Conservation (phyloP, 2,888 invertebrate species). For the Aplocera efformata region DNA sequence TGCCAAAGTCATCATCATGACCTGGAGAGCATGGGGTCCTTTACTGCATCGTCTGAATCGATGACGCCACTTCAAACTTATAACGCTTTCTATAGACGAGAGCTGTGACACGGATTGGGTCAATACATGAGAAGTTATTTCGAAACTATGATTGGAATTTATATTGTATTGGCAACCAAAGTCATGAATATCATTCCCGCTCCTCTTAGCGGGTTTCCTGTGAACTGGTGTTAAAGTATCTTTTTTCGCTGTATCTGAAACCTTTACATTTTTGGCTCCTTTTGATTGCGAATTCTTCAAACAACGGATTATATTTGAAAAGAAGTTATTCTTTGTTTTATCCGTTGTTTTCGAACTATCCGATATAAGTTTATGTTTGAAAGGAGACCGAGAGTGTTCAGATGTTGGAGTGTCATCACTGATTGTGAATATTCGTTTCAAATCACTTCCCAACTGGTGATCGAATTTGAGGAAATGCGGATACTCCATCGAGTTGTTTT, state of each 20-base stretch:
- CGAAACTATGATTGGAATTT: conserved; percentile 46
- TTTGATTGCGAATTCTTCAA: conserved; percentile 25
- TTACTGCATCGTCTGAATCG: conserved; percentile 20
- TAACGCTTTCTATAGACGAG: conserved; percentile 34
- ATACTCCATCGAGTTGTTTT: conserved; percentile 25
- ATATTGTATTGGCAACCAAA: conserved; percentile 46
- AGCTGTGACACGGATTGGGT: conserved; percentile 39
- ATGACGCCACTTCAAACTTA: conserved; percentile 30
- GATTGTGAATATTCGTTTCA: conserved; percentile 20
- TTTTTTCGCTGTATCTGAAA: not conserved
- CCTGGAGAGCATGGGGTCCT: conserved; percentile 31
- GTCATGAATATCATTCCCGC: conserved; percentile 30
- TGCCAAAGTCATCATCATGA: conserved; percentile 36
- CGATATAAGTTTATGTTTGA: conserved; percentile 17
- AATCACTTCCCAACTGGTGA: conserved; percentile 18
- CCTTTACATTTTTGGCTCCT: conserved; percentile 4
- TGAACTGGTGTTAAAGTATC: not conserved
- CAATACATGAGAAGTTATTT: conserved; percentile 45
- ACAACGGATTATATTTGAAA: conserved; percentile 38
- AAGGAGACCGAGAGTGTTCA: conserved; percentile 32
- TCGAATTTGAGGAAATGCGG: conserved; percentile 25
- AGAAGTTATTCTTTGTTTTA: conserved; percentile 21
- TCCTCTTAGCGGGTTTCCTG: conserved; percentile 1
- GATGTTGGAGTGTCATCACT: conserved; percentile 27
- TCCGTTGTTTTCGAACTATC: conserved; percentile 19